Base-by-base conservation (phyloP, 2,888 invertebrate genomes). In the Amblyteles armatorius region DNA sequence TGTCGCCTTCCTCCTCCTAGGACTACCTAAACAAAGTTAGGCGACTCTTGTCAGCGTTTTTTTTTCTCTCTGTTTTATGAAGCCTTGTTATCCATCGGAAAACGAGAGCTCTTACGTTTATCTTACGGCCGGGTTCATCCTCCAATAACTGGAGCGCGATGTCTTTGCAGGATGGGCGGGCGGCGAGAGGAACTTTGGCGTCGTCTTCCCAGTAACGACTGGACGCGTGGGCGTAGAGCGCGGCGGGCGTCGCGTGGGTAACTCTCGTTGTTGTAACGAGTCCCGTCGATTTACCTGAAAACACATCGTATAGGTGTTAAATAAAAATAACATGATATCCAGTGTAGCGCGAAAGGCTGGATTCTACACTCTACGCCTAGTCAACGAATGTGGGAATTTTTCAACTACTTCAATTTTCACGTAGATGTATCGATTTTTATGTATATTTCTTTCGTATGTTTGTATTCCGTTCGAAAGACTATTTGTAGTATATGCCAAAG, bases 141-240 rank as follows among this genome's bases (percentile, higher is more conserved):
- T 97, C 97, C 19, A 97, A 96, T 71, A 97, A 95, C 91, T 97
- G 97, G 88, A 96, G 93, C 0, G 97, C 97, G 71, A 97, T 96
- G 92, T 97, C 97, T 92, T 97, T 97, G 94, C 97, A 97, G 88
- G 96, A 95, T 90, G 96, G 95, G 81, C 97, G 94, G 22, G 96
- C 96, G 13, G 95, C 95, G 0, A 96, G 96, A 0, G 97, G 97
- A 1, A 97, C 96, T 91, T 97, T 96, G 85, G 96, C 96, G 91
- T 97, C 97, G 88, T 97, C 97, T 91, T 97, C 97, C 97, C 97
- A 97, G 92, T 97, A 96, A 67, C 97, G 94, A 22, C 96, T 96
- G 7, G 97, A 96, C 2, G 96, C 95, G 90, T 97, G 97, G 0
- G 97, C 97, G 91, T 97, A 97, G 52, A 97, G 94, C 0, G 97